A percentile compares a stretch with the other conserved stretches of the same genome.
Evolutionary conservation across 37 sponge, comb jelly and placozoan genomes (phyloP).

Genomic region (Bolinopsis microptera): DNA sequence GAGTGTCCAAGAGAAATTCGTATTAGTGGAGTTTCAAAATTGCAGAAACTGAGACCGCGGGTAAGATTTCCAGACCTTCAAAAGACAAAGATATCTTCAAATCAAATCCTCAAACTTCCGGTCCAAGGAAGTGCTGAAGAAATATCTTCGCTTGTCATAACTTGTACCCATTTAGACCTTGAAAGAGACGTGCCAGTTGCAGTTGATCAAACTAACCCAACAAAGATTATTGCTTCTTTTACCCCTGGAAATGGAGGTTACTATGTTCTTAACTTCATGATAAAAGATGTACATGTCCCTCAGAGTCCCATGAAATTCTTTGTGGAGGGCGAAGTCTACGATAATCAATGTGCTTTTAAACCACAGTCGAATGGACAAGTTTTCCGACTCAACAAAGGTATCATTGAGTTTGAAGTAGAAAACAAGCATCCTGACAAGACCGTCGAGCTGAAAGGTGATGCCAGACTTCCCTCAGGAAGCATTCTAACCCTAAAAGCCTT

Average conservation of each 20-base stretch:
- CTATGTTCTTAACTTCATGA: not conserved
- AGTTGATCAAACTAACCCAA: not conserved
- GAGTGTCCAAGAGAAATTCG: constrained; percentile 12
- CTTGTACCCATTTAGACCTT: not conserved
- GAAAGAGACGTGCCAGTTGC: not conserved
- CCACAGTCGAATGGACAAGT: not conserved
- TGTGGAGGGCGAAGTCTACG: constrained; percentile 2
- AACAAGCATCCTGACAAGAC: not conserved
- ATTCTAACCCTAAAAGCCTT: not conserved
- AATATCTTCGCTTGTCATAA: not conserved
- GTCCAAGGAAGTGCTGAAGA: not conserved
- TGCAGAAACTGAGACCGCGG: not conserved
- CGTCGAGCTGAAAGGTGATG: not conserved
- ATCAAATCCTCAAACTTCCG: constrained; percentile 54
- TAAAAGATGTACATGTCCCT: not conserved
- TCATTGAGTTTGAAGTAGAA: constrained; percentile 47
- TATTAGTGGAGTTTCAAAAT: not conserved
- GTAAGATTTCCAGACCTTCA: constrained; percentile 36
- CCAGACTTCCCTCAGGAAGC: not conserved
- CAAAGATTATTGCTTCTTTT: not conserved
- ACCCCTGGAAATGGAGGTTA: constrained; percentile 27
- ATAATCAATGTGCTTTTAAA: constrained; percentile 7
- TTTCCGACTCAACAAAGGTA: constrained; percentile 17
- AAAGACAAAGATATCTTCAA: not conserved
- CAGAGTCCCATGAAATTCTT: constrained; percentile 14